These are phyloP conservation scores for Oryctes rhinoceros DNA, from an alignment of 1,140 invertebrate species.

Conservation along the genomic window DNA sequence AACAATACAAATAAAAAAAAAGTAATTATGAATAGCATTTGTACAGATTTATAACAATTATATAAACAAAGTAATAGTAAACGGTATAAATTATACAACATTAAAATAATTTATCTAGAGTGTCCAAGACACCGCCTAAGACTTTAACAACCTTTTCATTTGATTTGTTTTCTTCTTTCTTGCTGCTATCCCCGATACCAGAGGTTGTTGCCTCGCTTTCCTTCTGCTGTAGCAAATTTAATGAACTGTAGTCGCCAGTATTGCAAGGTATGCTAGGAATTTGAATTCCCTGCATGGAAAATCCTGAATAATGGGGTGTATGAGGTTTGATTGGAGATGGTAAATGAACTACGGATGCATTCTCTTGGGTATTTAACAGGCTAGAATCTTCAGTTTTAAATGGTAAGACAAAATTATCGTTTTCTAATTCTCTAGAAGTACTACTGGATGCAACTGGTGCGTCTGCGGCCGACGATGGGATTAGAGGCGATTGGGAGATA, in stretches of 20 bases:
- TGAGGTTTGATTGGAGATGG: slow-evolving; percentile 71
- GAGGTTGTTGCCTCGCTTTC: background rate
- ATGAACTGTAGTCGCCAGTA: slow-evolving; percentile 67
- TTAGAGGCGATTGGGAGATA: slow-evolving; percentile 53
- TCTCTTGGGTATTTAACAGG: slow-evolving; percentile 68
- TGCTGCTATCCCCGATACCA: background rate
- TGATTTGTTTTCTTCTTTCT: slow-evolving; percentile 19
- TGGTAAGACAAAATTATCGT: slow-evolving; percentile 61
- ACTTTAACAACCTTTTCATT: slow-evolving; percentile 41
- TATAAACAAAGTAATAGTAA: slow-evolving; percentile 6
- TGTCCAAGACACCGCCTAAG: slow-evolving; percentile 23
- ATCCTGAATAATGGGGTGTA: slow-evolving; percentile 70
- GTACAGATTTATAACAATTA: slow-evolving; percentile 12
- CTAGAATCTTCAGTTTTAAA: slow-evolving; percentile 60
- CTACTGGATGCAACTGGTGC: background rate
- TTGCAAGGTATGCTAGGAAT: slow-evolving; percentile 79
- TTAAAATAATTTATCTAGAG: slow-evolving; percentile 38
- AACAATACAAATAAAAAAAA: slow-evolving; percentile 9
- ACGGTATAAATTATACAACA: background rate
- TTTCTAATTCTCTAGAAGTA: slow-evolving; percentile 39
- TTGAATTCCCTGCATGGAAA: slow-evolving; percentile 72
- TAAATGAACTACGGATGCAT: slow-evolving; percentile 66
- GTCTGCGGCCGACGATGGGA: slow-evolving; percentile 48
- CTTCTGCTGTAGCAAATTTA: background rate
- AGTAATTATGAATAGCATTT: background rate